Evolutionary conservation across 2,113 vertebrate genomes (phyloP).

Genomic region (Cavia porcellus): DNA sequence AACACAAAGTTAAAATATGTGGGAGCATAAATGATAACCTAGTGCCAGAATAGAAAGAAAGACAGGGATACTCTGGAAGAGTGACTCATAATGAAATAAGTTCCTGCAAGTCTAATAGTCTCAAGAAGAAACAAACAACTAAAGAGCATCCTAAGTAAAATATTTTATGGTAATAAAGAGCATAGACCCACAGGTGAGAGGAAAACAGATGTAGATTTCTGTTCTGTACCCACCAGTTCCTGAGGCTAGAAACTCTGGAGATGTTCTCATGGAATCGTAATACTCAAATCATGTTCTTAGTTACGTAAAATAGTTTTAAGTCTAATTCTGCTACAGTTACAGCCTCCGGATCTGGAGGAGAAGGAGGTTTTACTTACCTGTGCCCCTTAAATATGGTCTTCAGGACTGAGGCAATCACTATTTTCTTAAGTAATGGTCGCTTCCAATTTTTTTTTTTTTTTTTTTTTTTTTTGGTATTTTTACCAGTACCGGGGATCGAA

Average conservation of each 20-base stretch:
- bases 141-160: not conserved
- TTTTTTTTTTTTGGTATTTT: too few species aligned
- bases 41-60: not conserved
- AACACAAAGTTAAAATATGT: not conserved
- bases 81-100: not conserved
- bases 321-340: not conserved
- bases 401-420: not conserved
- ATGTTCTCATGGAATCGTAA: not conserved
- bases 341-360: not conserved
- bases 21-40: not conserved
- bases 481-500: too few species aligned
- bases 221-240: not conserved
- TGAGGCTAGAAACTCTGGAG: not conserved
- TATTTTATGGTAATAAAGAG: not conserved
- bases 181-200: not conserved
- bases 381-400: not conserved
- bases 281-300: not conserved
- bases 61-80: not conserved
- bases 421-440: not conserved
- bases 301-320: constrained; percentile 15
- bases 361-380: not conserved
- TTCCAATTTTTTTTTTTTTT: not conserved
- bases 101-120: not conserved
- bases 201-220: not conserved
- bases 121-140: not conserved